These are phyloP conservation scores for Mormyrus hasselquistii DNA, from an alignment of 2,797 vertebrate genomes.

Conservation along the genomic window DNA sequence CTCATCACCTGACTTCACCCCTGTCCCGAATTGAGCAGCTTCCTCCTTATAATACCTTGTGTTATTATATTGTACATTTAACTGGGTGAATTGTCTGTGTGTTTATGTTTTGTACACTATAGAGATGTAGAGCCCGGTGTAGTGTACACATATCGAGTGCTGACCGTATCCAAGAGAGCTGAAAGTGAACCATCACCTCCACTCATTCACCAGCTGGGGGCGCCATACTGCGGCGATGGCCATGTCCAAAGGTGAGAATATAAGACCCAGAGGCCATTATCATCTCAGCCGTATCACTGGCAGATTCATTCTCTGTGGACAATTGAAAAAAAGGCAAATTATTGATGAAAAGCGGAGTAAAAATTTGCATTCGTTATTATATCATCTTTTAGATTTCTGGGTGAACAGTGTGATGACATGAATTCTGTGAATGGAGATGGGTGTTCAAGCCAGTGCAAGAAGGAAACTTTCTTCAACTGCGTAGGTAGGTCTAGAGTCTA, in stretches of 20 bases:
- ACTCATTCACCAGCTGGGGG: slow-evolving; percentile 61
- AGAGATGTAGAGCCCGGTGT: slow-evolving; percentile 60
- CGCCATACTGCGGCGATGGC: slow-evolving; percentile 76
- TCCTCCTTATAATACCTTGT: neutral
- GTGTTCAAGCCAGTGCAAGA: slow-evolving; percentile 72
- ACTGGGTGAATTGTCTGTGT: neutral
- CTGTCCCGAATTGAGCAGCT: neutral
- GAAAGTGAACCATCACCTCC: slow-evolving; percentile 69
- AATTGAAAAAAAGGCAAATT: neutral
- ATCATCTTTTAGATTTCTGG: slow-evolving; percentile 55
- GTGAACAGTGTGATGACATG: slow-evolving; percentile 79
- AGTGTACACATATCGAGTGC: slow-evolving; percentile 64
- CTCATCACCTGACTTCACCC: neutral
- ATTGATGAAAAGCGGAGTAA: neutral
- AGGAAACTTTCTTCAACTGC: slow-evolving; percentile 75
- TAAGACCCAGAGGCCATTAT: neutral
- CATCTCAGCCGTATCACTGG: neutral
- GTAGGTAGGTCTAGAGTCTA: slow-evolving; percentile 56
- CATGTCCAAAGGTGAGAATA: slow-evolving; percentile 68
- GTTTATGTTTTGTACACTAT: slow-evolving; percentile 34
- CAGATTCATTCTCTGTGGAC: neutral
- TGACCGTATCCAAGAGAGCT: slow-evolving; percentile 56
- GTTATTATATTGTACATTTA: neutral
- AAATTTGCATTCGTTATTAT: neutral
- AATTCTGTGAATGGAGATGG: slow-evolving; percentile 76